Base-by-base conservation (phyloP, 1,140 invertebrate genomes). In the Ganaspis sp. region DNA sequence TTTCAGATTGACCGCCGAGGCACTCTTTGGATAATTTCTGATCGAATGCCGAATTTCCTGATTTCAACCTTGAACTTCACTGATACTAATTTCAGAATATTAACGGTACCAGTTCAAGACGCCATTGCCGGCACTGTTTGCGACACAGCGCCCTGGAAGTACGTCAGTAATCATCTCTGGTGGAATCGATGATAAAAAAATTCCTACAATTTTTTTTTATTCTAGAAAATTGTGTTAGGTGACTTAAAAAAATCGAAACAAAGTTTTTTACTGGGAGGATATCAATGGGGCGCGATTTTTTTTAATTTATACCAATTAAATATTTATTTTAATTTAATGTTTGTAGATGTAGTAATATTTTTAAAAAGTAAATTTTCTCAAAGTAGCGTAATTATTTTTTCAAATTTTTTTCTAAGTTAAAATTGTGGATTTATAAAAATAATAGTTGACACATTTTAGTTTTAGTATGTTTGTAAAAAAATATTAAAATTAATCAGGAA, bases 71-170 rank as follows among this genome's bases (percentile, higher is more conserved):
- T 97, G 9, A 94, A 96, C 84, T 96, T 94, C 78, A 94, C 92
- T 29, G 95, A 96, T 79, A 92, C 95, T 1, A 96, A 96, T 84
- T 96, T 96, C 91, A 93, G 95, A 84, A 94, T 96, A 78, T 94
- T 94, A 82, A 93, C 93, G 3, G 94, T 94, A 0, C 92, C 95
- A 0, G 86, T 95, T 3, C 92, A 93, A 29, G 89, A 92, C 0
- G 91, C 95, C 0, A 91, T 96, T 5, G 90, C 93, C 54, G 94
- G 94, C 17, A 97, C 95, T 0, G 93, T 95, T 6, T 97, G 96
- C 81, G 94, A 95, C 70, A 87, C 84, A 15, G 38, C 80, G 1
- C 86, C 85, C 0, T 90, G 86, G 85, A 81, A 80, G 19, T 87
- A 82, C 45, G 17, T 77, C 4, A 76, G 70, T 1, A 90, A 90